Evolutionary conservation across 1,140 invertebrate species (phyloP).

Genomic region (Meloidogyne floridensis): DNA sequence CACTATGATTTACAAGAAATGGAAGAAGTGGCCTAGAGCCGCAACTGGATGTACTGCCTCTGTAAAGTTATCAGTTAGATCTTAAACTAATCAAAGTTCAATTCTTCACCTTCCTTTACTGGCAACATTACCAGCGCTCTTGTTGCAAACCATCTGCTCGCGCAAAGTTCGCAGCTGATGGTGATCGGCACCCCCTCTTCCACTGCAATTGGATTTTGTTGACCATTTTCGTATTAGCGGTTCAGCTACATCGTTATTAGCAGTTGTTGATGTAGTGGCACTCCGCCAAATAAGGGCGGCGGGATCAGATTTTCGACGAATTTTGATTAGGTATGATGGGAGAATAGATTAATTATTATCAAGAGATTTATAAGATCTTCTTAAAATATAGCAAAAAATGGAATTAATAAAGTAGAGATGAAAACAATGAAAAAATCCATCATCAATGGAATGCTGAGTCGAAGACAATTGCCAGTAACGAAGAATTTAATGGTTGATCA

Average conservation of each 20-base stretch:
- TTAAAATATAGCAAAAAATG: no score
- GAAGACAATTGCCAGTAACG: no score
- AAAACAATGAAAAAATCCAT: no score
- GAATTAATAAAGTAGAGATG: no score
- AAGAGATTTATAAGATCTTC: no score
- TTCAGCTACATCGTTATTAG: background rate
- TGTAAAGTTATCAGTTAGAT: background rate
- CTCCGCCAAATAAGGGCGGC: slow-evolving; percentile 22
- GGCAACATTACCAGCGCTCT: slow-evolving; percentile 20
- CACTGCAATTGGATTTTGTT: slow-evolving; percentile 29
- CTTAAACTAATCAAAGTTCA: no score
- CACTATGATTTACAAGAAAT: slow-evolving; percentile 18
- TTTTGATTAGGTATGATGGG: background rate
- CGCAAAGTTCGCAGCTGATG: slow-evolving; percentile 16
- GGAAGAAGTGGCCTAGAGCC: slow-evolving; percentile 17
- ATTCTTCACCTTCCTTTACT: slow-evolving; percentile 8
- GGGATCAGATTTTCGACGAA: slow-evolving; percentile 32
- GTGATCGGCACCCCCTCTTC: slow-evolving; percentile 13
- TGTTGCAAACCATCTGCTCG: slow-evolving; percentile 12
- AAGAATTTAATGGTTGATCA: no score
- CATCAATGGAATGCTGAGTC: no score
- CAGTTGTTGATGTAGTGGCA: slow-evolving; percentile 16
- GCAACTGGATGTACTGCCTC: slow-evolving; percentile 4
- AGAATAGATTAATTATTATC: background rate
- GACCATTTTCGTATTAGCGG: slow-evolving; percentile 27